Conservation (phyloP, 2,888 invertebrate genomes). For the Ichneumon xanthorius region DNA sequence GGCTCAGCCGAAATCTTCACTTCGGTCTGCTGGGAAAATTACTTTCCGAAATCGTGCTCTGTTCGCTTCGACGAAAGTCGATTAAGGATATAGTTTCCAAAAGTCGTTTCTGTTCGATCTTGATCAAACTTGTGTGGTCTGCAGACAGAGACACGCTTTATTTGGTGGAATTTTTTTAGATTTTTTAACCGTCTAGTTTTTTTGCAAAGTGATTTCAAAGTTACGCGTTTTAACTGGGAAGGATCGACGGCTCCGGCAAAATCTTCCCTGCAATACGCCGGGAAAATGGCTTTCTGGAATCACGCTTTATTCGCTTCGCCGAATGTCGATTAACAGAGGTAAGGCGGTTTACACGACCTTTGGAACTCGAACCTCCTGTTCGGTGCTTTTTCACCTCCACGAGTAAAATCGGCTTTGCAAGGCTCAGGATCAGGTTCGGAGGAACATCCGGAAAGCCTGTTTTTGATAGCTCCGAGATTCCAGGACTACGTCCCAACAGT, state of each 20-base stretch:
- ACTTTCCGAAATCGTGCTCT: background rate
- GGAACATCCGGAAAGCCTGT: too few relatives aligned
- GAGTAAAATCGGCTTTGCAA: too few relatives aligned
- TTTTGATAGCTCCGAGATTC: too few relatives aligned
- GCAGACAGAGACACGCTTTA: too few relatives aligned
- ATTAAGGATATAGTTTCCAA: background rate
- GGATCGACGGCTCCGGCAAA: background rate
- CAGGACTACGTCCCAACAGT: too few relatives aligned
- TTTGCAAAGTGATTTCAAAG: too few relatives aligned
- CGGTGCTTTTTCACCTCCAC: background rate
- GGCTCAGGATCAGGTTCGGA: too few relatives aligned
- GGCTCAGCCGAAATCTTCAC: background rate
- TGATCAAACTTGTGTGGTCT: too few relatives aligned
- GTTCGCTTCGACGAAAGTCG: background rate
- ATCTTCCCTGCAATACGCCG: conserved; percentile 1
- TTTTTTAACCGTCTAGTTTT: too few relatives aligned
- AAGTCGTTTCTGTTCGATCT: too few relatives aligned
- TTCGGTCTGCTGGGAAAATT: conserved; percentile 17
- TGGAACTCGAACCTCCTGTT: background rate
- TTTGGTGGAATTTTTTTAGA: too few relatives aligned
- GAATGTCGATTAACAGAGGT: background rate
- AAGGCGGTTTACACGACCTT: background rate
- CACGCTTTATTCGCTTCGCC: background rate
- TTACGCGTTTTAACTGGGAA: too few relatives aligned
- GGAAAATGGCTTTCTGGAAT: conserved; percentile 11